phyloP scores from a whole-genome alignment of 2,888 invertebrate species.

The Cremastinae sp. region DNA sequence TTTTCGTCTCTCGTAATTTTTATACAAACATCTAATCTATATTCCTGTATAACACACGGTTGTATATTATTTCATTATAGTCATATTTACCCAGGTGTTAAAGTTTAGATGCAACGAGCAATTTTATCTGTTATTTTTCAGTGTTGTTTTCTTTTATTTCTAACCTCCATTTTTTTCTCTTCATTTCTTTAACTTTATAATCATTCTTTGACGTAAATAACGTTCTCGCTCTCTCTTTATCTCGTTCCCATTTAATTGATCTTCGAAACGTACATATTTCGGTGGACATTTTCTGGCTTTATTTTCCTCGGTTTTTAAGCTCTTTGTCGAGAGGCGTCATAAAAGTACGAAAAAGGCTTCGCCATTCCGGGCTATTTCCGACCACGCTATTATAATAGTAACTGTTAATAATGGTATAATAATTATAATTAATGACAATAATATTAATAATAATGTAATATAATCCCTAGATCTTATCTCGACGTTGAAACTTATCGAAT shows the following conservation, averaged over 20 bases:
- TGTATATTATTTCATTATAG: slow-evolving; percentile 66
- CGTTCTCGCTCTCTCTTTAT: slow-evolving; percentile 8
- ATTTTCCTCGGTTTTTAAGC: slow-evolving; percentile 51
- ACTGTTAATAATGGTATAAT: slow-evolving; percentile 24
- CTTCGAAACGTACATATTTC: slow-evolving; percentile 60
- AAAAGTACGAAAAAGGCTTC: slow-evolving; percentile 71
- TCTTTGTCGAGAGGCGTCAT: slow-evolving; percentile 72
- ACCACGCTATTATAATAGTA: slow-evolving; percentile 50
- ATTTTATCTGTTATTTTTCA: slow-evolving; percentile 48
- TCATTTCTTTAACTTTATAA: slow-evolving; percentile 6
- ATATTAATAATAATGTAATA: slow-evolving; percentile 52
- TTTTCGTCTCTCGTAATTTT: slow-evolving; percentile 3
- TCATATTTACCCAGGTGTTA: slow-evolving; percentile 71
- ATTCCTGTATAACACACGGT: slow-evolving; percentile 62
- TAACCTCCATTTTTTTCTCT: slow-evolving; percentile 17
- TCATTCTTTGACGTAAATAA: slow-evolving; percentile 34
- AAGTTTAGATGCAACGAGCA: slow-evolving; percentile 69
- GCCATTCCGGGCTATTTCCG: slow-evolving; percentile 30
- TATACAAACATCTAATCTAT: slow-evolving; percentile 47
- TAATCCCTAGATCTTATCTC: slow-evolving; percentile 64
- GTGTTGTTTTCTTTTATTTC: slow-evolving; percentile 36
- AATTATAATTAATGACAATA: slow-evolving; percentile 33
- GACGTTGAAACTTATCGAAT: slow-evolving; percentile 62
- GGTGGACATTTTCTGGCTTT: slow-evolving; percentile 51
- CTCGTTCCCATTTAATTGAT: slow-evolving; percentile 27